Conservation (phyloP, 2,888 invertebrate species). For the Dicycla oo region DNA sequence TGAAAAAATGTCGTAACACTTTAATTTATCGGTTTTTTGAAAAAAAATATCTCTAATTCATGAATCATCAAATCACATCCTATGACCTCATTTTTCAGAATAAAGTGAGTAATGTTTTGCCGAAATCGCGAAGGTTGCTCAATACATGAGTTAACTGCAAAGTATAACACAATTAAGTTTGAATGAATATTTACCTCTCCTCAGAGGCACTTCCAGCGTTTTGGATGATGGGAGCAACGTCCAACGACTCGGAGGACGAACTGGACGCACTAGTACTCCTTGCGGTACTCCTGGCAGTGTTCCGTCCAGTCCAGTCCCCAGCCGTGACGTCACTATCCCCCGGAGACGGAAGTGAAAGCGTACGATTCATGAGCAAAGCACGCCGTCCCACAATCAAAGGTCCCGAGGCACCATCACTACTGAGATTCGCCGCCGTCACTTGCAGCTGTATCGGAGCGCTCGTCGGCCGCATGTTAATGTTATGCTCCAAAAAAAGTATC, state of each 20-base stretch:
- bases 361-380: slow-evolving; percentile 85
- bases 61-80: slow-evolving; percentile 67
- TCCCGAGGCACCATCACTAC: slow-evolving; percentile 82
- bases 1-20: slow-evolving; percentile 64
- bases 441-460: slow-evolving; percentile 88
- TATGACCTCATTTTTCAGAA: slow-evolving; percentile 70
- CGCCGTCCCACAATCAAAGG: slow-evolving; percentile 86
- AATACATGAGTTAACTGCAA: slow-evolving; percentile 38
- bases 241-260: slow-evolving; percentile 84
- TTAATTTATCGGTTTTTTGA: slow-evolving; percentile 13
- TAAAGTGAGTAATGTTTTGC: slow-evolving; percentile 58
- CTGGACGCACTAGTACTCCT: slow-evolving; percentile 84
- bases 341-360: slow-evolving; percentile 85
- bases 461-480: slow-evolving; percentile 86
- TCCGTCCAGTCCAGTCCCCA: slow-evolving; percentile 83
- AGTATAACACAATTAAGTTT: slow-evolving; percentile 27
- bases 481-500: slow-evolving; percentile 86
- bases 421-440: slow-evolving; percentile 87
- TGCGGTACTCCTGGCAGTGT: slow-evolving; percentile 80
- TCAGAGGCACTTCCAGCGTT: slow-evolving; percentile 76
- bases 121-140: slow-evolving; percentile 53
- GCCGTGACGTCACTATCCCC: slow-evolving; percentile 84
- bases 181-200: slow-evolving; percentile 77
- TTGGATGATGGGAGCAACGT: slow-evolving; percentile 74
- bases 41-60: slow-evolving; percentile 29